These are phyloP conservation scores for Delichon dasypus DNA, from an alignment of 2,797 vertebrate species.

Conservation along the genomic window DNA sequence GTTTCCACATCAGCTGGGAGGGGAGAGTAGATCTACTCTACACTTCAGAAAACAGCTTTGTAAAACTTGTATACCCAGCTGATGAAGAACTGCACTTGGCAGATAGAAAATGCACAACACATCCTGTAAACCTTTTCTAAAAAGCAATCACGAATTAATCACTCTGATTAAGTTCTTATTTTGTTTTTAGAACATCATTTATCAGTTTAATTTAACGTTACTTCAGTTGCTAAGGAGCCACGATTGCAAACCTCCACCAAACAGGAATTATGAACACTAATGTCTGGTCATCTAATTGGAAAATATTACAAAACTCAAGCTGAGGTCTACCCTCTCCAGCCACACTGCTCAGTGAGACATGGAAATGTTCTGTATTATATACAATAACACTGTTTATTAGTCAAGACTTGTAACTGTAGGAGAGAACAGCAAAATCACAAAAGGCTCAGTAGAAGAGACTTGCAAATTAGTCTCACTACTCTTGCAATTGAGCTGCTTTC, in stretches of 20 bases:
- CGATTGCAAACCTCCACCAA: slow-evolving; percentile 33
- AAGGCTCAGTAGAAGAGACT: slow-evolving; percentile 62
- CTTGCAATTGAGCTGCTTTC: slow-evolving; percentile 45
- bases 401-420: slow-evolving; percentile 40
- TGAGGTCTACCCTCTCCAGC: not conserved
- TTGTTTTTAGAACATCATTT: slow-evolving; percentile 59
- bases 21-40: not conserved
- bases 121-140: slow-evolving; percentile 64
- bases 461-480: slow-evolving; percentile 49
- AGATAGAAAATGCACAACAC: slow-evolving; percentile 60
- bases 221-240: slow-evolving; percentile 55
- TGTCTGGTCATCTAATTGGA: slow-evolving; percentile 37
- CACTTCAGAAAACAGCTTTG: slow-evolving; percentile 46
- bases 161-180: slow-evolving; percentile 51
- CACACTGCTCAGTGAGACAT: slow-evolving; percentile 34
- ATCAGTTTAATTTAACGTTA: slow-evolving; percentile 69
- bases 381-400: slow-evolving; percentile 60
- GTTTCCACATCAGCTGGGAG: not conserved
- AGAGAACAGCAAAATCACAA: slow-evolving; percentile 57
- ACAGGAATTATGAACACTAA: slow-evolving; percentile 7
- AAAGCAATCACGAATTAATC: slow-evolving; percentile 70
- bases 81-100: slow-evolving; percentile 49
- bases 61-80: slow-evolving; percentile 27
- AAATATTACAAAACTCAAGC: slow-evolving; percentile 41
- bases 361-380: slow-evolving; percentile 35